A percentile compares a stretch with the other conserved stretches of the same genome.
These are phyloP conservation scores for Drosophila pseudotalamancana DNA, from an alignment of 2,888 invertebrate species.

Conservation along the genomic window DNA sequence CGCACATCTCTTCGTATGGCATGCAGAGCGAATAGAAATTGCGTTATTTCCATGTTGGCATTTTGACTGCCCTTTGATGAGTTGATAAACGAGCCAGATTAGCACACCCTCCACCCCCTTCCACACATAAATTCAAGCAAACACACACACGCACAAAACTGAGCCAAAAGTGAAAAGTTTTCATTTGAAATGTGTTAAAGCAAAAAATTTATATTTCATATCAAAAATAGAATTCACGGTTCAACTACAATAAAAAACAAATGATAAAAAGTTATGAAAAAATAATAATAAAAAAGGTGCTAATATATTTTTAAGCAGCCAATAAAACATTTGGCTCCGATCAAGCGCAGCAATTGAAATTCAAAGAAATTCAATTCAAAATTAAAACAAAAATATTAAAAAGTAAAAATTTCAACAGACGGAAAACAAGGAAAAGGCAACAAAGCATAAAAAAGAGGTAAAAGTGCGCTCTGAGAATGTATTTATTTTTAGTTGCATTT, in stretches of 20 bases:
- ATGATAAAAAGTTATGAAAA: slow-evolving; percentile 13
- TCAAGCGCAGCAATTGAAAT: slow-evolving; percentile 13
- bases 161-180: slow-evolving; percentile 10
- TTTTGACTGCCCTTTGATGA: slow-evolving; percentile 73
- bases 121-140: not conserved
- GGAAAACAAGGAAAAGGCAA: slow-evolving; percentile 37
- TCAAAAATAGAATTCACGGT: slow-evolving; percentile 42
- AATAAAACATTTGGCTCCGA: slow-evolving; percentile 40
- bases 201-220: slow-evolving; percentile 16
- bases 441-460: slow-evolving; percentile 37
- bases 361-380: not conserved
- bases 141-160: slow-evolving; percentile 7
- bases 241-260: slow-evolving; percentile 6
- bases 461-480: slow-evolving; percentile 35
- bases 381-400: not conserved
- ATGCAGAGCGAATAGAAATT: slow-evolving; percentile 52
- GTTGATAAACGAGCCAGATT: slow-evolving; percentile 61
- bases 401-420: not conserved
- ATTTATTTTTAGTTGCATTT: slow-evolving; percentile 68
- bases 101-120: slow-evolving; percentile 1
- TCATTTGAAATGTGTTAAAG: slow-evolving; percentile 33
- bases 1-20: not conserved
- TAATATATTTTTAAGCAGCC: slow-evolving; percentile 57
- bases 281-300: slow-evolving; percentile 51
- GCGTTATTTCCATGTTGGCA: slow-evolving; percentile 67